These are phyloP conservation scores for Takifugu bimaculatus DNA, from an alignment of 2,113 vertebrate genomes.

Conservation along the genomic window DNA sequence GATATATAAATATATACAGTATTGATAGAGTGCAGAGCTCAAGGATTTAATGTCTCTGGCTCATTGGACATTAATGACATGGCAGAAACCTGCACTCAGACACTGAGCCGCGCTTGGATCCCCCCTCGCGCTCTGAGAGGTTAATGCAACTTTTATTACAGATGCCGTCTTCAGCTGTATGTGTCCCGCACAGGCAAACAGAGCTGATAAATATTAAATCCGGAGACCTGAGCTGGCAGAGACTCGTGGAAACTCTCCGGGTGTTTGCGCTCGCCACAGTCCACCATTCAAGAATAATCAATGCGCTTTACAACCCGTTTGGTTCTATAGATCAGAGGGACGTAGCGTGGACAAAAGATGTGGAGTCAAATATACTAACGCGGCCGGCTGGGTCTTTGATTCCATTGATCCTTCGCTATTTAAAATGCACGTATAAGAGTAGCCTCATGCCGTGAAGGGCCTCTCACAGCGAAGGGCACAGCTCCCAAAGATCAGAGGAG, in stretches of 20 bases:
- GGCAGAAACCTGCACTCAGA: neutral
- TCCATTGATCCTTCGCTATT: conserved; percentile 41
- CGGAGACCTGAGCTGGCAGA: neutral
- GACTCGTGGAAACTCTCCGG: neutral
- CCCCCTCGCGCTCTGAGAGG: neutral
- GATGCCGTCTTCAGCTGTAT: neutral
- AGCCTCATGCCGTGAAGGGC: conserved; percentile 19
- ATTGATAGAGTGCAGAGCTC: no score
- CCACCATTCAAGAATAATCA: neutral
- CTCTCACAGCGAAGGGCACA: conserved; percentile 30
- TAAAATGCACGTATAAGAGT: conserved; percentile 51
- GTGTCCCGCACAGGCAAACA: neutral
- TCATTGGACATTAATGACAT: no score
- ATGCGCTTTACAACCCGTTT: neutral
- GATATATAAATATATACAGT: no score
- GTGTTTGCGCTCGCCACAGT: neutral
- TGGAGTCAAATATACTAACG: conserved; percentile 26
- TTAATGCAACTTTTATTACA: conserved; percentile 7
- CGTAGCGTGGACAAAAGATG: neutral
- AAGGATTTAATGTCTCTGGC: no score
- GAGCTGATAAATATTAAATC: neutral
- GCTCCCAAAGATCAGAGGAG: conserved; percentile 36
- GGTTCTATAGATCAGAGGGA: conserved; percentile 1
- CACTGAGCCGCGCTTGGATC: neutral
- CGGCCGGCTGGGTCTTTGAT: conserved; percentile 29